Conservation (phyloP, 2,888 invertebrate species). For the Lithosia quadra region DNA sequence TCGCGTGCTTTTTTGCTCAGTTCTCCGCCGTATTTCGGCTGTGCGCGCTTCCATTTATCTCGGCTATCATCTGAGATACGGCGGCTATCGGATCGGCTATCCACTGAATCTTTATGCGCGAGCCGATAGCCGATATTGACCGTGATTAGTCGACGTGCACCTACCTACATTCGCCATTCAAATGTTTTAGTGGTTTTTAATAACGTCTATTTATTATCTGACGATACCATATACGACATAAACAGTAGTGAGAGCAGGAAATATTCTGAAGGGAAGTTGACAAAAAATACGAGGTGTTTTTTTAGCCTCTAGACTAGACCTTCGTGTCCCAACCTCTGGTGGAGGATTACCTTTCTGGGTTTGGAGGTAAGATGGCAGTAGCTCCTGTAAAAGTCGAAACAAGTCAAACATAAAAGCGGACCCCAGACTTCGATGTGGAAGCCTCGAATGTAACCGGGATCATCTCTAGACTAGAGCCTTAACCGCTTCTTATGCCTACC, state of each 20-base stretch:
- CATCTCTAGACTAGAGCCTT: too few species aligned
- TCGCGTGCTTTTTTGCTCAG: constrained; percentile 76
- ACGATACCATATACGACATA: neutral
- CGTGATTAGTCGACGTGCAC: constrained; percentile 76
- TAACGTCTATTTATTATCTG: constrained; percentile 24
- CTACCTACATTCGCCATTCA: constrained; percentile 57
- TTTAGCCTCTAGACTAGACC: too few species aligned
- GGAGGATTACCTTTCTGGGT: too few species aligned
- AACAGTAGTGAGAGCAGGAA: neutral
- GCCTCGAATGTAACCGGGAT: too few species aligned
- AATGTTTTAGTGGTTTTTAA: constrained; percentile 43
- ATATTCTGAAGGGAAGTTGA: too few species aligned
- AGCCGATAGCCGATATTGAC: constrained; percentile 67
- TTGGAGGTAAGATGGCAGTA: too few species aligned
- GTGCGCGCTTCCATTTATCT: constrained; percentile 81
- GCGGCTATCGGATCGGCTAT: constrained; percentile 73
- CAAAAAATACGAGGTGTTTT: too few species aligned
- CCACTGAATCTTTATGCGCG: constrained; percentile 76
- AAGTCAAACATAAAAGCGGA: too few species aligned
- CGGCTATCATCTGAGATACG: constrained; percentile 81
- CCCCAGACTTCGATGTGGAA: too few species aligned
- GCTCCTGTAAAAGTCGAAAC: too few species aligned
- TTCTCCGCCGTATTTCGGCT: constrained; percentile 81
- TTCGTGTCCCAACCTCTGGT: too few species aligned
- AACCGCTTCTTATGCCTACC: too few species aligned